phyloP scores from a whole-genome alignment of 2,113 vertebrate genomes.

The Caranx melampygus region DNA sequence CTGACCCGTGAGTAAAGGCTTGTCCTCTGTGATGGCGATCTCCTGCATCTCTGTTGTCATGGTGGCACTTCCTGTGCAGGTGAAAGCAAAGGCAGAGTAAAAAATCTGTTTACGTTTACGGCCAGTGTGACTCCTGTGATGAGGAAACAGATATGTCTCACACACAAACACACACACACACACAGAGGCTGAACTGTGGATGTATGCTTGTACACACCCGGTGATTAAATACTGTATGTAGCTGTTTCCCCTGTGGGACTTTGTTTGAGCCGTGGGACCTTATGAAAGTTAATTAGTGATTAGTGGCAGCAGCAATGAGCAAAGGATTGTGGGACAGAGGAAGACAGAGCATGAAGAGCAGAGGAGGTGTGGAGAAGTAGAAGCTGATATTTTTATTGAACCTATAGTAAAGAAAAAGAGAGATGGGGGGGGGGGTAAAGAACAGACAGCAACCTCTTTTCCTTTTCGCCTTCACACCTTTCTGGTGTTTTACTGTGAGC shows the following conservation, averaged over 20 bases:
- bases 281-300: conserved; percentile 74
- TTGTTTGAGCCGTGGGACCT: conserved; percentile 49
- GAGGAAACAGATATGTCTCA: conserved; percentile 6
- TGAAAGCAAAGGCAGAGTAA: conserved; percentile 25
- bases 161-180: conserved; percentile 15
- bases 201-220: conserved; percentile 16
- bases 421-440: no score
- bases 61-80: conserved; percentile 65
- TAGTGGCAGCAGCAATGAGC: conserved; percentile 43
- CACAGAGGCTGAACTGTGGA: not conserved
- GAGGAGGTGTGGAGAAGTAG: not conserved
- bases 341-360: not conserved
- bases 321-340: conserved; percentile 33
- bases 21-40: conserved; percentile 85
- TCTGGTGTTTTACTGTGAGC: not conserved
- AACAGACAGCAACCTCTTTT: no score
- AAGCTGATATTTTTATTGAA: not conserved
- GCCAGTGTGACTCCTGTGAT: not conserved
- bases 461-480: not conserved
- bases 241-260: conserved; percentile 41
- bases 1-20: conserved; percentile 84
- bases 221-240: conserved; percentile 50
- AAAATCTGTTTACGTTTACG: not conserved
- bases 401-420: not conserved
- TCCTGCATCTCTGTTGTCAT: conserved; percentile 88